These are phyloP conservation scores for Chalcis sispes DNA, from an alignment of 2,888 invertebrate genomes.

Conservation along the genomic window DNA sequence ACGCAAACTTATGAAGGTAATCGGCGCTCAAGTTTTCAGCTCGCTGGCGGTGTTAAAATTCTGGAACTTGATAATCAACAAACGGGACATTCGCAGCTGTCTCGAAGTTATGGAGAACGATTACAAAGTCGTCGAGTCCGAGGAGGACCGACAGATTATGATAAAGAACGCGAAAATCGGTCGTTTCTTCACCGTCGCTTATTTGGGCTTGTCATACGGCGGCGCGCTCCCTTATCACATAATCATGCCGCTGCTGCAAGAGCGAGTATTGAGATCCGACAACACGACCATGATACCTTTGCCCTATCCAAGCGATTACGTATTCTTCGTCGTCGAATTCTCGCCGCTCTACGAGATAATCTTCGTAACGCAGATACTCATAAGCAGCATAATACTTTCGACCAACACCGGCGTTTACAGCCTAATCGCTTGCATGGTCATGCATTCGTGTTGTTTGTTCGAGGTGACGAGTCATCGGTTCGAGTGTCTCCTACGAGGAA, in stretches of 20 bases:
- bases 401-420: constrained; percentile 68
- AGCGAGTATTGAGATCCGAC: constrained; percentile 62
- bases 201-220: constrained; percentile 68
- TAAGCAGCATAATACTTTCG: constrained; percentile 65
- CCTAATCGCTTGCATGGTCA: constrained; percentile 64
- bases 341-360: constrained; percentile 65
- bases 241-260: constrained; percentile 65
- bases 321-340: constrained; percentile 64
- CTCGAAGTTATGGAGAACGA: constrained; percentile 66
- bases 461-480: constrained; percentile 63
- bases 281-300: constrained; percentile 66
- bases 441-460: constrained; percentile 66
- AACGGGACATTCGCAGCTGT: constrained; percentile 64
- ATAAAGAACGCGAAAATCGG: constrained; percentile 67
- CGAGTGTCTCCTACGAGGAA: constrained; percentile 7
- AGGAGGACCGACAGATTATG: constrained; percentile 67
- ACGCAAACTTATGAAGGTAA: constrained; percentile 69
- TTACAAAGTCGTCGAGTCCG: constrained; percentile 64
- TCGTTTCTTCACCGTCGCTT: constrained; percentile 66
- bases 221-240: constrained; percentile 71
- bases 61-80: constrained; percentile 69
- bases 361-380: constrained; percentile 64
- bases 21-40: constrained; percentile 68
- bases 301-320: constrained; percentile 66
- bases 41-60: constrained; percentile 70